A percentile compares a stretch with the other conserved stretches of the same genome.
Evolutionary conservation across 2,113 vertebrate species (phyloP).

Genomic region (Shinisaurus crocodilurus): DNA sequence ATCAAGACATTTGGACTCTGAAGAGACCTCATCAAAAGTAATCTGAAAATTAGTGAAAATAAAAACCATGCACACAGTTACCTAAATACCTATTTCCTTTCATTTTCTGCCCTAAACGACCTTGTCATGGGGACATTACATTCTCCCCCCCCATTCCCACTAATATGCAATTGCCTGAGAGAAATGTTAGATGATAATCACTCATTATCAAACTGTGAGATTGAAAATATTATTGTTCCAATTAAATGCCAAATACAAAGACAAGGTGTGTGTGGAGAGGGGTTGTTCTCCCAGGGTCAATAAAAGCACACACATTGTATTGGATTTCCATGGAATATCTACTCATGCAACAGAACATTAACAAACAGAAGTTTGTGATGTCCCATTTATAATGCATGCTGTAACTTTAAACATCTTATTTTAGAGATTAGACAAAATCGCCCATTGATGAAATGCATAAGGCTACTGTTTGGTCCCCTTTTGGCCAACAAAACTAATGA

Average conservation of each 20-base stretch:
- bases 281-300: constrained; percentile 9
- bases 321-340: not conserved
- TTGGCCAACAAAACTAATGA: not conserved
- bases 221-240: constrained; percentile 69
- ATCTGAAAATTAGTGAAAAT: constrained; percentile 89
- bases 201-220: constrained; percentile 66
- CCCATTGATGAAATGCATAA: not conserved
- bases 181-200: constrained; percentile 70
- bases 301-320: not conserved
- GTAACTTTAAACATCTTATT: not conserved
- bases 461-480: not conserved
- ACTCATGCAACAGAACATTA: accelerated
- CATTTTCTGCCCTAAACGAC: constrained; percentile 78
- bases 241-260: not conserved
- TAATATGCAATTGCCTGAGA: constrained; percentile 68
- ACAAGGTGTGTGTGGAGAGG: not conserved
- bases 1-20: constrained; percentile 82
- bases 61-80: constrained; percentile 82
- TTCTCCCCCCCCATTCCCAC: constrained; percentile 76
- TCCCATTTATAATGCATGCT: not conserved
- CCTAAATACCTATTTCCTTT: constrained; percentile 85
- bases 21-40: constrained; percentile 85
- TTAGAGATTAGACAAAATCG: not conserved
- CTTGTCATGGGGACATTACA: constrained; percentile 67
- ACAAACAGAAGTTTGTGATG: no score